A percentile compares a stretch with the other conserved stretches of the same genome.
Conservation (phyloP, 1,140 invertebrate genomes). For the Macrobrachium rosenbergii region DNA sequence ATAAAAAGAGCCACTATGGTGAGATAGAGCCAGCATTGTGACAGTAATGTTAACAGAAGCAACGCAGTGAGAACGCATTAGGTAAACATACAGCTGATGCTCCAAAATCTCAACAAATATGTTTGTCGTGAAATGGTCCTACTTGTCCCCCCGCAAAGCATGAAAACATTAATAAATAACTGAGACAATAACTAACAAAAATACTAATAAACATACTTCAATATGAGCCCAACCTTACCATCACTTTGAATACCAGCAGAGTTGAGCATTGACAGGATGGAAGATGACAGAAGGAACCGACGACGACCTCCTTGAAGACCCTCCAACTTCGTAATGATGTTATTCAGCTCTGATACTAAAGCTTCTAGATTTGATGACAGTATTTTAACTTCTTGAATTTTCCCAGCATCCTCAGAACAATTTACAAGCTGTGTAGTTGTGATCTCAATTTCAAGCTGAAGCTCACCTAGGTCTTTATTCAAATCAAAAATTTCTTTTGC, state of each 20-base stretch:
- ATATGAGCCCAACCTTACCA: neutral
- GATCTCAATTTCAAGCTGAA: neutral
- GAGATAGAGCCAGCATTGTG: no score
- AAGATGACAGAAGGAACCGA: slow-evolving; percentile 28
- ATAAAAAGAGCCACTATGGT: no score
- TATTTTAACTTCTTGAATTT: slow-evolving; percentile 8
- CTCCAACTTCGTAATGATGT: neutral
- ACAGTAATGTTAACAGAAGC: no score
- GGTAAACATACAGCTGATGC: no score
- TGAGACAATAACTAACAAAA: neutral
- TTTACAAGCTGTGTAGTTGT: slow-evolving; percentile 4
- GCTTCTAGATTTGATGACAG: slow-evolving; percentile 8
- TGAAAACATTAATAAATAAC: neutral
- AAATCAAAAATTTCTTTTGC: neutral
- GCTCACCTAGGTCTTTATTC: neutral
- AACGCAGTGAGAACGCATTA: no score
- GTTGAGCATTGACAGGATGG: slow-evolving; percentile 16
- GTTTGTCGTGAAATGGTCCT: no score
- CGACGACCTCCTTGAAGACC: neutral
- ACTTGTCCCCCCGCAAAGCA: no score
- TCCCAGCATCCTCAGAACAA: slow-evolving; percentile 2
- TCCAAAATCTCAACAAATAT: no score
- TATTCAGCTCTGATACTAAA: neutral
- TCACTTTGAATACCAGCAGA: neutral
- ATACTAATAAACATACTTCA: neutral